These are phyloP conservation scores for Enoplosus armatus DNA, from an alignment of 2,797 vertebrate species.

Conservation along the genomic window DNA sequence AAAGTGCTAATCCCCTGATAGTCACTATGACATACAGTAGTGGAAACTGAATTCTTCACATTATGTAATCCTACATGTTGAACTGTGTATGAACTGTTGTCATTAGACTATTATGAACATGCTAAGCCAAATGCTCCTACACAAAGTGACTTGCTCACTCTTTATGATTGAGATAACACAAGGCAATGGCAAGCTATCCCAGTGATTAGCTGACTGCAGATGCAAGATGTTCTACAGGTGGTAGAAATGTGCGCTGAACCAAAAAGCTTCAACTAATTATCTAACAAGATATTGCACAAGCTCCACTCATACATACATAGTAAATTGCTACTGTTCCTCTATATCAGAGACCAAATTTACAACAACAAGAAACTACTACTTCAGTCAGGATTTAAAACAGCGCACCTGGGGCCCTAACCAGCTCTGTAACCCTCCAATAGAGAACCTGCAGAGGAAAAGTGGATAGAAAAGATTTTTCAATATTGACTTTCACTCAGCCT, in stretches of 20 bases:
- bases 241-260: accelerated
- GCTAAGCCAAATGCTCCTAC: background rate
- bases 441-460: background rate
- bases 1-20: background rate
- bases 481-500: background rate
- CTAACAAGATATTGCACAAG: background rate
- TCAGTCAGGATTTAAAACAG: too few relatives aligned
- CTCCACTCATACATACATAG: background rate
- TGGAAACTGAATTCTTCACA: background rate
- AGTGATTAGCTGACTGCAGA: background rate
- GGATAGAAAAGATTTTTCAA: background rate
- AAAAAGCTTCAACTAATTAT: background rate
- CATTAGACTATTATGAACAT: background rate
- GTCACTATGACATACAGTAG: background rate
- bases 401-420: too few relatives aligned
- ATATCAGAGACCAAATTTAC: background rate
- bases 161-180: background rate
- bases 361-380: background rate
- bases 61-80: background rate
- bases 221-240: background rate
- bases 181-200: background rate
- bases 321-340: background rate
- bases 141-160: background rate
- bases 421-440: background rate
- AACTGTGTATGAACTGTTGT: background rate